Evolutionary conservation across 2,113 vertebrate genomes (phyloP).

Genomic region (Austrofundulus limnaeus): DNA sequence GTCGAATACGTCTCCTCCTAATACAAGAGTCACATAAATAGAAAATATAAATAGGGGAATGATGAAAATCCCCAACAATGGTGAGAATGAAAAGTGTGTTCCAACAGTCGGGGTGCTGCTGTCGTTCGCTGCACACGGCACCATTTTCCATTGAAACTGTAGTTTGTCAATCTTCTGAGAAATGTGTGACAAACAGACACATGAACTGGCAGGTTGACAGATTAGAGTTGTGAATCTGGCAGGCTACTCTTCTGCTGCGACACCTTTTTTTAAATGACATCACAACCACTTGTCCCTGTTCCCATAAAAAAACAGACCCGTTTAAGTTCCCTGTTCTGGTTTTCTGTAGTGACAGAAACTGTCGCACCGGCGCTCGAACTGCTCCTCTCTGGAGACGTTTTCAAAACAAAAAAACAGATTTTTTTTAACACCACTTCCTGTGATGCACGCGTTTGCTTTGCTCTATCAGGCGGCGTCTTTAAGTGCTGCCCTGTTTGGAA

Average conservation of each 20-base stretch:
- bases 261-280: conserved; percentile 59
- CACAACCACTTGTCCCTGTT: conserved; percentile 47
- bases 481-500: conserved; percentile 74
- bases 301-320: conserved; percentile 35
- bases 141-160: conserved; percentile 32
- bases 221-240: conserved; percentile 55
- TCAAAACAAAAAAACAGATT: conserved; percentile 36
- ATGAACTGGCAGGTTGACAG: conserved; percentile 67
- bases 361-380: conserved; percentile 26
- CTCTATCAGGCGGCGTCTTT: conserved; percentile 64
- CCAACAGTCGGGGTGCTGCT: neutral
- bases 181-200: conserved; percentile 48
- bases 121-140: conserved; percentile 9
- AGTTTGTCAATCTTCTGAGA: conserved; percentile 51
- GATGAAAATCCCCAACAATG: conserved; percentile 44
- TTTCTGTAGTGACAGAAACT: conserved; percentile 60
- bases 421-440: conserved; percentile 22
- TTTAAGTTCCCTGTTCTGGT: conserved; percentile 52
- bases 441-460: conserved; percentile 45
- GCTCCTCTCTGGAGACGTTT: conserved; percentile 32
- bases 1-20: conserved; percentile 28
- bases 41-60: conserved; percentile 24
- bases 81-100: conserved; percentile 14
- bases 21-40: neutral
- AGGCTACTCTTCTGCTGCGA: conserved; percentile 44